Percentiles rank a stretch among this genome's conserved stretches.
phyloP scores from a whole-genome alignment of 2,113 vertebrate genomes.

The Catharus fuscescens region DNA sequence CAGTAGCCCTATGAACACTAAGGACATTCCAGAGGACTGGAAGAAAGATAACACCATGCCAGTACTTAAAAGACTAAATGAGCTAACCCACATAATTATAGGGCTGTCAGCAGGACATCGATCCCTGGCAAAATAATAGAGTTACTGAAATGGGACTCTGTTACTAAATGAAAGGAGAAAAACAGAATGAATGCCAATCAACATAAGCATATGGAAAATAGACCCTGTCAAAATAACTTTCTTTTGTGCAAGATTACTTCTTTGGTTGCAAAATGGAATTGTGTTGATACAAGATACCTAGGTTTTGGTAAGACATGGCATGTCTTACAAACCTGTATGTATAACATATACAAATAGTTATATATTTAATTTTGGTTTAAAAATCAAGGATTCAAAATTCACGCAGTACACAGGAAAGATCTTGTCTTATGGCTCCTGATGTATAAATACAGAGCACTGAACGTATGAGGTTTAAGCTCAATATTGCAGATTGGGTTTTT shows the following conservation, averaged over 20 bases:
- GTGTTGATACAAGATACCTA: not conserved
- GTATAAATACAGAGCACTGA: not conserved
- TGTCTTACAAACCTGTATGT: not conserved
- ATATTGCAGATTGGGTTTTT: not conserved
- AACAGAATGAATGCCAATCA: not conserved
- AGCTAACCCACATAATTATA: constrained; percentile 29
- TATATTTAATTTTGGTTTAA: not conserved
- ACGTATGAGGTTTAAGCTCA: not conserved
- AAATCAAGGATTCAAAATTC: not conserved
- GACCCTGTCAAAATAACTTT: constrained; percentile 33
- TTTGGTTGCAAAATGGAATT: not conserved
- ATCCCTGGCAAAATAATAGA: constrained; percentile 8
- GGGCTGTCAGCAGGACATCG: not conserved
- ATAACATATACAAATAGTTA: not conserved
- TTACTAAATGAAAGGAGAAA: constrained; percentile 11
- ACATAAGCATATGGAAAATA: not conserved
- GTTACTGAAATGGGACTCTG: not conserved
- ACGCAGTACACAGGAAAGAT: not conserved
- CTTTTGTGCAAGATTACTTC: not conserved
- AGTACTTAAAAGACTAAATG: not conserved
- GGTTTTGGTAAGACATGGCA: not conserved
- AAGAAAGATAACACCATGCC: not conserved
- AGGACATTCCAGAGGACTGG: not conserved
- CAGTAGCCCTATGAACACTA: not conserved
- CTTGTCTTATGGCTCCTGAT: not conserved